phyloP scores from a whole-genome alignment of 2,797 vertebrate genomes.

The Yasuhikotakia modesta region DNA sequence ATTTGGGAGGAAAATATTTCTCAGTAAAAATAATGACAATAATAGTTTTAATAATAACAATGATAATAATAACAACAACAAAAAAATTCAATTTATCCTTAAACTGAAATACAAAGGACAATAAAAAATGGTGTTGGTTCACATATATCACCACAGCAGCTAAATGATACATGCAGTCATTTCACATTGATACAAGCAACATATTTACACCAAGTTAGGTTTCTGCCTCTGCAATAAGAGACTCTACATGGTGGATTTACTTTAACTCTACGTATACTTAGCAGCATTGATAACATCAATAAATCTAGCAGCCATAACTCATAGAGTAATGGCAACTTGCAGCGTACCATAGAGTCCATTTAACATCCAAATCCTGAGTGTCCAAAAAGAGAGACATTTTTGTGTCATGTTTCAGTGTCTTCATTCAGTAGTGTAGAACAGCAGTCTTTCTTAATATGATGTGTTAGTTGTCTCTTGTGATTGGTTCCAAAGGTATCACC shows the following conservation, averaged over 20 bases:
- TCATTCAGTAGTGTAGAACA: conserved; percentile 22
- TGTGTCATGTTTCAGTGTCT: conserved; percentile 4
- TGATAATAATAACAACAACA: background rate
- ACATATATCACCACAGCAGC: conserved; percentile 69
- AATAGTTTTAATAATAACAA: conserved; percentile 51
- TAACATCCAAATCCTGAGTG: conserved; percentile 51
- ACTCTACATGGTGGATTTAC: conserved; percentile 47
- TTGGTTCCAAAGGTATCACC: background rate
- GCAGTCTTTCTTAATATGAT: background rate
- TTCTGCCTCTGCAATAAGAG: conserved; percentile 35
- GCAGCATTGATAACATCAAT: conserved; percentile 62
- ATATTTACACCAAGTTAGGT: conserved; percentile 65
- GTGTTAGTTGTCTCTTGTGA: conserved; percentile 7
- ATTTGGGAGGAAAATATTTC: conserved; percentile 36
- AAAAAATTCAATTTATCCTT: conserved; percentile 51
- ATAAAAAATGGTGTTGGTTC: conserved; percentile 62
- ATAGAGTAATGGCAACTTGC: conserved; percentile 65
- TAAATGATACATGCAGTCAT: conserved; percentile 48
- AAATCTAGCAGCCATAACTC: conserved; percentile 67
- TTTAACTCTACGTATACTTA: conserved; percentile 58
- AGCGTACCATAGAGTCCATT: conserved; percentile 11
- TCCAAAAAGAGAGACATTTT: conserved; percentile 36
- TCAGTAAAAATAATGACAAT: conserved; percentile 43
- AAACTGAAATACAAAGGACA: conserved; percentile 55
- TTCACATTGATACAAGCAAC: conserved; percentile 56